Base-by-base conservation (phyloP, 2,888 invertebrate species). In the Diloba caeruleocephala region DNA sequence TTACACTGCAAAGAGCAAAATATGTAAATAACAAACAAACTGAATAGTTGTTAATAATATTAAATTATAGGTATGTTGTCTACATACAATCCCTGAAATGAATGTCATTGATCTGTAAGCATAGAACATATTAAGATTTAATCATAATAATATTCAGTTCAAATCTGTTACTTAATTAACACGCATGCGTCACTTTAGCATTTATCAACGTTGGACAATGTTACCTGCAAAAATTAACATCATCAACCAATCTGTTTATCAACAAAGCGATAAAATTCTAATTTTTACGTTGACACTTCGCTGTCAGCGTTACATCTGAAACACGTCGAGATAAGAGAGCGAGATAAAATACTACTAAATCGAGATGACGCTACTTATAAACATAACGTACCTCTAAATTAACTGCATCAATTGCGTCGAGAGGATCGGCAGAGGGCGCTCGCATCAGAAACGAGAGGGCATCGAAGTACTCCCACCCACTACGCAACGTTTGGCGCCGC, bases 391-490 rank as follows among this genome's bases (percentile, higher is more conserved):
- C 92, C 89, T 83, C 91, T 25, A 91, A 75, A 73, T 91, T 92
- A 64, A 91, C 88, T 41, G 84, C 78, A 28, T 90, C 90, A 51
- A 84, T 69, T 19, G 66, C 53, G 25, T 87, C 87, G 21, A 84
- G 71, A 25, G 85, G 81, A 61, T 90, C 88, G 46, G 51, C 67
- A 41, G 74, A 56, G 56, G 84, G 78, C 49, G 81, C 77, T 46
- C 85, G 79, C 67, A 83, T 74, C 56, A 92, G 71, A 55, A 91
- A 92, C 50, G 84, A 78, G 39, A 92, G 79, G 45, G 90, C 81
- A 26, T 92, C 91, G 64, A 92, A 92, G 62, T 92, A 89, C 73
- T 92, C 92, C 92, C 92, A 92, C 41, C 84, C 81, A 57, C 90
- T 91, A 12, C 61, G 58, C 26, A 64, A 76, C 48, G 78, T 83